Conservation (phyloP, 2,113 vertebrate species). For the Ceyx cyanopectus region DNA sequence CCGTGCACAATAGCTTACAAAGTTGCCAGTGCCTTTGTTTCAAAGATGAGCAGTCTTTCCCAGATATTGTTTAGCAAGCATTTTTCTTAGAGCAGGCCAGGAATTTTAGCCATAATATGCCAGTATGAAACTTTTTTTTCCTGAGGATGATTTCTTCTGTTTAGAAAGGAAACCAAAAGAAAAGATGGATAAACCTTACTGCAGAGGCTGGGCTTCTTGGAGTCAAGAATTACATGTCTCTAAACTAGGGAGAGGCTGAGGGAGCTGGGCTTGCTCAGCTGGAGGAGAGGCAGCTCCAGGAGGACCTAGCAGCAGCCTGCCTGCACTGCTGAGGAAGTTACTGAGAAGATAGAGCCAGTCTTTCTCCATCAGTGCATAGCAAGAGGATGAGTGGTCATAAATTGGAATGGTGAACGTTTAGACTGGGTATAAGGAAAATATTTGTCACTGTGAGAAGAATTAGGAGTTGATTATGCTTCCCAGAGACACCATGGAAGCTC, state of each 20-base stretch:
- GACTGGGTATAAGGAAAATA: neutral
- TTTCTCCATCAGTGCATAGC: neutral
- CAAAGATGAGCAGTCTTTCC: conserved; percentile 16
- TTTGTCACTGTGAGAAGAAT: neutral
- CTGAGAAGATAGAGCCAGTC: neutral
- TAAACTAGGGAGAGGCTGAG: neutral
- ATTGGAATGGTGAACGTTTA: neutral
- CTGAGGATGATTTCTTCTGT: neutral
- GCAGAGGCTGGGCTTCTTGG: neutral
- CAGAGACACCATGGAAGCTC: neutral
- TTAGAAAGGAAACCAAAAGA: neutral
- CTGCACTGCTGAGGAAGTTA: neutral
- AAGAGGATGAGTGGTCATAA: neutral
- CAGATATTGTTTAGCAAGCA: conserved; percentile 36
- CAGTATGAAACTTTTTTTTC: neutral
- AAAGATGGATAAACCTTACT: neutral
- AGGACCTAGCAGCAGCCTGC: neutral
- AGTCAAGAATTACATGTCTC: neutral
- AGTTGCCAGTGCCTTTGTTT: conserved; percentile 42
- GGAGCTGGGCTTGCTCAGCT: neutral
- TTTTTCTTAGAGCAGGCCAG: conserved; percentile 26
- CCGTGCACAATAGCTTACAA: conserved; percentile 18
- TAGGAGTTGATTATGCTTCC: neutral
- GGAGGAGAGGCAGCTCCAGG: neutral
- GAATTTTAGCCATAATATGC: conserved; percentile 20